These are phyloP conservation scores for Ormyrus rosae DNA, from an alignment of 2,888 invertebrate genomes.

Conservation along the genomic window DNA sequence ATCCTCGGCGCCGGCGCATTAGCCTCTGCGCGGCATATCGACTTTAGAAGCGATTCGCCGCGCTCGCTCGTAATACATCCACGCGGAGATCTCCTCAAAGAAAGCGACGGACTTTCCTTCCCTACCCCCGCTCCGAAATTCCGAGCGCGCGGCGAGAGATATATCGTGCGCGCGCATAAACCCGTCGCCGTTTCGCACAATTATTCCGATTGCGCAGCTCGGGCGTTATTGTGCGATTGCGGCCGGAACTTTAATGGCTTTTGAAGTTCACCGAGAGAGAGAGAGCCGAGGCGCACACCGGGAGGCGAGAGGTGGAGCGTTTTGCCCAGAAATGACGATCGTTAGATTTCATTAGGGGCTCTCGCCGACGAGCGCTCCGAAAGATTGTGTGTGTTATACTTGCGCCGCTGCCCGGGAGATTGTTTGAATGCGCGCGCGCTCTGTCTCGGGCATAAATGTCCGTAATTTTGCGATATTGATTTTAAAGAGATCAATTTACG, in stretches of 20 bases:
- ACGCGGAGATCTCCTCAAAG: slow-evolving; percentile 13
- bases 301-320: neutral
- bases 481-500: slow-evolving; percentile 27
- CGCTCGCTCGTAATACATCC: neutral
- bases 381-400: neutral
- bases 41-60: neutral
- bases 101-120: neutral
- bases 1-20: slow-evolving; percentile 18
- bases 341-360: slow-evolving; percentile 50
- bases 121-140: neutral
- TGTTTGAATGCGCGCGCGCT: slow-evolving; percentile 6
- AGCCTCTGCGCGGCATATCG: neutral
- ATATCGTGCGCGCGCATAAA: neutral
- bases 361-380: neutral
- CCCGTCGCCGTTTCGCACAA: slow-evolving; percentile 21
- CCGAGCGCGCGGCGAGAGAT: too few species aligned
- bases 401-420: slow-evolving; percentile 6
- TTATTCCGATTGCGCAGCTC: slow-evolving; percentile 16
- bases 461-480: slow-evolving; percentile 34
- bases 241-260: slow-evolving; percentile 38
- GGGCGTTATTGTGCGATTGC: neutral
- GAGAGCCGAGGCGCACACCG: too few species aligned
- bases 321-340: slow-evolving; percentile 45
- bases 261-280: slow-evolving; percentile 36
- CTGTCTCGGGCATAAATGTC: slow-evolving; percentile 4